These are phyloP conservation scores for Pseudolycoriella hygida DNA, from an alignment of 2,888 invertebrate species.

Conservation along the genomic window DNA sequence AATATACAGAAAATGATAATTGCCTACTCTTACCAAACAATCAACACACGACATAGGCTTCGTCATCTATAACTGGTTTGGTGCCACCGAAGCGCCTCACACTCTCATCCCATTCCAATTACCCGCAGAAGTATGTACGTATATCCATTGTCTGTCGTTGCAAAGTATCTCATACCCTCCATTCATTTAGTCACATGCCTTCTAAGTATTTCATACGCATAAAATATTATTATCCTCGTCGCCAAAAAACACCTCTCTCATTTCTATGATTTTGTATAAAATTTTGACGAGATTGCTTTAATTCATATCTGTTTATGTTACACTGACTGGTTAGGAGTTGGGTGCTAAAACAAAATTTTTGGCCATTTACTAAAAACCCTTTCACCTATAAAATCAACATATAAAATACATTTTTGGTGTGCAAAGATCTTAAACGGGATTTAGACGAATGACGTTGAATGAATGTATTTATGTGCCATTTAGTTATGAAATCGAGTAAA, in stretches of 20 bases:
- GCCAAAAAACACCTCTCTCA: not conserved
- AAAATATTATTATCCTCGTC: too few species aligned
- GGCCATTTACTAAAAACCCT: constrained; percentile 4
- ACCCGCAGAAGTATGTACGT: too few species aligned
- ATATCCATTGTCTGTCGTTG: too few species aligned
- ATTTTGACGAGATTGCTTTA: constrained; percentile 3
- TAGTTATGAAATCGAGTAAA: not conserved
- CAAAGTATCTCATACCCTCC: too few species aligned
- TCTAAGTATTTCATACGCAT: too few species aligned
- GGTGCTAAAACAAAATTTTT: constrained; percentile 3
- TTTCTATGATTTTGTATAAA: constrained; percentile 1
- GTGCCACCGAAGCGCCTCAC: too few species aligned
- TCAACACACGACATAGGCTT: too few species aligned
- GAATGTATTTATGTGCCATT: not conserved
- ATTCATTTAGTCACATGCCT: too few species aligned
- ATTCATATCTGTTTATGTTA: constrained; percentile 1
- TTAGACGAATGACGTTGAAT: not conserved
- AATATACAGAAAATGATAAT: too few species aligned
- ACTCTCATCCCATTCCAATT: too few species aligned
- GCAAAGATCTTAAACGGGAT: not conserved
- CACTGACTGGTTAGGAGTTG: not conserved
- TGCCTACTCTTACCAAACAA: too few species aligned
- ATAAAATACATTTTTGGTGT: constrained; percentile 5
- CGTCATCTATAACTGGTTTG: too few species aligned
- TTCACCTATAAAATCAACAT: constrained; percentile 7